Base-by-base conservation (phyloP, 2,113 vertebrate species). In the Elephas maximus region DNA sequence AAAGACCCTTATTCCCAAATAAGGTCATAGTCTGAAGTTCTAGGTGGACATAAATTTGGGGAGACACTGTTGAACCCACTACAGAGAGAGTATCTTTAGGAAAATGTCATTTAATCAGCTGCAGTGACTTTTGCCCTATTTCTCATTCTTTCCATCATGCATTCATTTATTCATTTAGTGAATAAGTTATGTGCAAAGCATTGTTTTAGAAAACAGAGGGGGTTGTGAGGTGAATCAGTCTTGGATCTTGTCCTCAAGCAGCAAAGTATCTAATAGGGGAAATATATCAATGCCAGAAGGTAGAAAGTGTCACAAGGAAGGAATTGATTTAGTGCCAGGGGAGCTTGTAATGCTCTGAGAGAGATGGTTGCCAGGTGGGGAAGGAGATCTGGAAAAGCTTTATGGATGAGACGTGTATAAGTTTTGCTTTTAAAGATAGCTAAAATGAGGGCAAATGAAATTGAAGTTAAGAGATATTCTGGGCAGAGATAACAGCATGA, bases 301-400 rank as follows among this genome's bases (percentile, higher is more conserved):
- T 90, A 90, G 53, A 67, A 30, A 57, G 65, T 81, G 5, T 85
- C 83, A 8, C 48, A 83, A 78, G 33, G 76, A 81, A 81, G 14
- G 37, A 79, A 83, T 69, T 45, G 2, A 51, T 79, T 73, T 67
- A 21, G 12, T 78, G n/a, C 57, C 88, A 7, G 62, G 74, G 48
- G 41, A 76, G 73, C 48, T 92, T 74, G 90, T 88, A 92, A 41
- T 92, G 63, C 73, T 92, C 93, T 92, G 37, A 33, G 87, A 89
- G 48, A 92, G 17, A 30, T 24, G 21, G 57, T 53, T 88, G 2
- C 33, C 48, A 94, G 30, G 44, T 88, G n/a, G 11, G 41, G 28
- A 53, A 51, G 37, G 48, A 60, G 14, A 84, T 48, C 74, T 88
- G 41, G 44, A 71, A 88, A 83, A 65, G 57, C 7, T 69, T 83